A percentile compares a stretch with the other conserved stretches of the same genome.
Evolutionary conservation across 2,797 vertebrate genomes (phyloP).

Genomic region (Hozukius guyotensis): DNA sequence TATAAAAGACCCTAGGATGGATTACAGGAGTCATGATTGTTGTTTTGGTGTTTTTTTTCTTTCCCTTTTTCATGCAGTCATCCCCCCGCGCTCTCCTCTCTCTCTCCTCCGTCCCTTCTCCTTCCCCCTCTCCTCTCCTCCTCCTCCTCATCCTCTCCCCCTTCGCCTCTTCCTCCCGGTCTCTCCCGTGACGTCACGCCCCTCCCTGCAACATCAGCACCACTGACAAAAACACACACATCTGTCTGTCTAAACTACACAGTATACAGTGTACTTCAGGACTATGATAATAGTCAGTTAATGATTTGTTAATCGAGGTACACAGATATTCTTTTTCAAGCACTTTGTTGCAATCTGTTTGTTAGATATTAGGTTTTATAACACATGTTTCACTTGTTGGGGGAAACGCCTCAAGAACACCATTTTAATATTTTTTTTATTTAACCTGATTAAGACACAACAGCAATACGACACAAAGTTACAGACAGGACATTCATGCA

Average conservation of each 20-base stretch:
- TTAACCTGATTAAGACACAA: too few species aligned
- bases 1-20: conserved; percentile 39
- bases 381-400: not conserved
- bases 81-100: conserved; percentile 68
- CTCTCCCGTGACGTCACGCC: conserved; percentile 79
- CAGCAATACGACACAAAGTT: too few species aligned
- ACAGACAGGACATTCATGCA: too few species aligned
- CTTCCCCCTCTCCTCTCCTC: conserved; percentile 56
- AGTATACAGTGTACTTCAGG: not conserved
- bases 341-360: not conserved
- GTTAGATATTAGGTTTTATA: not conserved
- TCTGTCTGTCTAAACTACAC: not conserved
- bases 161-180: conserved; percentile 60
- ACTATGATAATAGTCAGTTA: not conserved
- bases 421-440: too few species aligned
- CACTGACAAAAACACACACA: conserved; percentile 20
- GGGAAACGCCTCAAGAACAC: not conserved
- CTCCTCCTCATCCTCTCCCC: conserved; percentile 56
- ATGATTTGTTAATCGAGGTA: not conserved
- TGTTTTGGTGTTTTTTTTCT: conserved; percentile 23
- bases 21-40: conserved; percentile 63
- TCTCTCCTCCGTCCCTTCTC: conserved; percentile 73
- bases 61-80: conserved; percentile 79
- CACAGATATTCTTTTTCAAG: not conserved
- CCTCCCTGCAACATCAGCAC: conserved; percentile 85